Conservation (phyloP, 2,797 vertebrate species). For the Cynopterus sphinx region DNA sequence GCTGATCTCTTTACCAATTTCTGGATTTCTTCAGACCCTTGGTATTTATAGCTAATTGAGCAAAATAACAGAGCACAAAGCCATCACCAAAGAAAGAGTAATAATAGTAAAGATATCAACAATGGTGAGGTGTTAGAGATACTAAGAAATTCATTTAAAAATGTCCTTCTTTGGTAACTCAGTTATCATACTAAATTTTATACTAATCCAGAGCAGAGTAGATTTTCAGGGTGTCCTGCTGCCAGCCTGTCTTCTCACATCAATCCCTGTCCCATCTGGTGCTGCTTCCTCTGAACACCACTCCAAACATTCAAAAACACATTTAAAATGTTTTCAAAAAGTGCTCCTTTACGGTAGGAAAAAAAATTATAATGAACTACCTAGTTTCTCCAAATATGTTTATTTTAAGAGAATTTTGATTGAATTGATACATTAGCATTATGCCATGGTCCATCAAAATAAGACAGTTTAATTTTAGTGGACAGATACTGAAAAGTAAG, state of each 20-base stretch:
- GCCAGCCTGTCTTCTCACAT: neutral
- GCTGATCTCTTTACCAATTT: neutral
- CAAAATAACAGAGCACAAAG: neutral
- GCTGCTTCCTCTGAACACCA: neutral
- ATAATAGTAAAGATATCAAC: neutral
- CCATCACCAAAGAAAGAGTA: neutral
- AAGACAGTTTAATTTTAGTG: neutral
- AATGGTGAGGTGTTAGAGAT: neutral
- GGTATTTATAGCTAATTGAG: neutral
- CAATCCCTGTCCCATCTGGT: neutral
- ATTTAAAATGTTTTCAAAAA: neutral
- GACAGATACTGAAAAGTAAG: neutral
- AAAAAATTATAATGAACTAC: neutral
- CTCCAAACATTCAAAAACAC: neutral
- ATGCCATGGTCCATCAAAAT: neutral
- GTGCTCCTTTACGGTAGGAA: neutral
- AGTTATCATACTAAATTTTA: neutral
- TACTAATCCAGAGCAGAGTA: neutral
- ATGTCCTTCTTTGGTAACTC: neutral
- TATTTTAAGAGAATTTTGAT: conserved; percentile 14
- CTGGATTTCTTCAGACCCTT: conserved; percentile 1
- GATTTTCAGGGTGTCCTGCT: neutral
- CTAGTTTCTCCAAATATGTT: neutral
- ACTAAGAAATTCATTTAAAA: conserved; percentile 14
- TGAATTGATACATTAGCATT: neutral